Evolutionary conservation across 2,888 invertebrate species (phyloP).

Genomic region (Eupithecia pulchellata): DNA sequence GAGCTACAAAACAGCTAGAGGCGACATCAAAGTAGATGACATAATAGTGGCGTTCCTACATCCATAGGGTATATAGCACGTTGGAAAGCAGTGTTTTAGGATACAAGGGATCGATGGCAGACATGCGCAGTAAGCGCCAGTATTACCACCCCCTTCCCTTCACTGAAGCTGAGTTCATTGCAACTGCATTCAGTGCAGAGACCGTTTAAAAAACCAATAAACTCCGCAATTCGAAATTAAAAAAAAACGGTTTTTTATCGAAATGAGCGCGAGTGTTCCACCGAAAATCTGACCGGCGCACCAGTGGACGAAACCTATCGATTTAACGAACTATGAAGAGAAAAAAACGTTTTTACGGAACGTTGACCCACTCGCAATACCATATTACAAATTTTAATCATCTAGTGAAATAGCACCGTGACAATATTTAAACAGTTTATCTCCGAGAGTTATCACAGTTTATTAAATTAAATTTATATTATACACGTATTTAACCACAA

Average conservation of each 20-base stretch:
- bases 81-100: constrained; percentile 67
- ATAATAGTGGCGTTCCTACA: constrained; percentile 69
- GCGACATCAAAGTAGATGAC: constrained; percentile 80
- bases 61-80: constrained; percentile 53
- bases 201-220: constrained; percentile 62
- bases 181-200: constrained; percentile 84
- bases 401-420: constrained; percentile 65
- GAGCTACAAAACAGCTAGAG: constrained; percentile 46
- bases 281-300: constrained; percentile 34
- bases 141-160: constrained; percentile 63
- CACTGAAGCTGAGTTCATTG: constrained; percentile 66
- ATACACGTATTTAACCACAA: constrained; percentile 76
- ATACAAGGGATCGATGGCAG: constrained; percentile 80
- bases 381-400: constrained; percentile 54
- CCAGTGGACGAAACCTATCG: constrained; percentile 31
- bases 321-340: constrained; percentile 77
- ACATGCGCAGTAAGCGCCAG: constrained; percentile 70
- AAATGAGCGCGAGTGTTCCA: constrained; percentile 41
- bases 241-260: constrained; percentile 32
- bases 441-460: constrained; percentile 59
- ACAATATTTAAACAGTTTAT: constrained; percentile 64
- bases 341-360: constrained; percentile 71
- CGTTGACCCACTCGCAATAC: constrained; percentile 55
- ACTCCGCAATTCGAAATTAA: constrained; percentile 37
- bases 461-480: constrained; percentile 55